Evolutionary conservation across 2,888 invertebrate genomes (phyloP), one percentile per base, ranked within the genome.

Genomic region (Synanthedon andrenaeformis): DNA sequence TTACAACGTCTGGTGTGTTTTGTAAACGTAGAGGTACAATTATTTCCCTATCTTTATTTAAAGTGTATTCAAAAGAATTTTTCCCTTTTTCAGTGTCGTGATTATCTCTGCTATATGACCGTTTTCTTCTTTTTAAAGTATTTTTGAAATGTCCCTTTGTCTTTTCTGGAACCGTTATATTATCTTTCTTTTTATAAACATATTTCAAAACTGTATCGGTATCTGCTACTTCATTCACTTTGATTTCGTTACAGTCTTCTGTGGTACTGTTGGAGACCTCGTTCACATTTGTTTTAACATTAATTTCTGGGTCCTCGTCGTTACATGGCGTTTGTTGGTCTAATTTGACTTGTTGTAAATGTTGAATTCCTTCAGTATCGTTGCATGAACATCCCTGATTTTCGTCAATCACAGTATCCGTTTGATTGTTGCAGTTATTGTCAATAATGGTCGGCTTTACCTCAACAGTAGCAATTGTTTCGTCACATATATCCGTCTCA

Each of bases 171-270:
- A 52, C n/a, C 12, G 59, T 56, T 17, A 52, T 23, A 59, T 69
- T 65, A 13, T 71, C 69, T 56, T 67, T 66, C 52, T 74, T 71
- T 59, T 80, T 81, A 54, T 76, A 74, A 23, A 82, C 71, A 56
- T 83, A 83, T 64, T 83, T 80, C 42, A 78, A 57, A 23, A 80
- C 59, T 14, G 70, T 71, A 56, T 78, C 71, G 50, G 58, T 66
- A 42, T 68, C 63, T 5, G 54, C 59, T 28, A 59, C 54, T 56
- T 64, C 56, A 49, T 67, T 68, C 6, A 23, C n/a, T 17, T 42
- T 6, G 42, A 19, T 13, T 28, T 52, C 53, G 10, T 53, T 28
- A 48, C 51, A 48, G 12, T 52, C 49, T 10, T 56, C 12, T 49
- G 57, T 51, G 10, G 58, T 59, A 10, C 35, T 35, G 35, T 35